A percentile compares a stretch with the other conserved stretches of the same genome.
Conservation (phyloP, 1,140 invertebrate genomes). For the Teleopsis dalmanni region DNA sequence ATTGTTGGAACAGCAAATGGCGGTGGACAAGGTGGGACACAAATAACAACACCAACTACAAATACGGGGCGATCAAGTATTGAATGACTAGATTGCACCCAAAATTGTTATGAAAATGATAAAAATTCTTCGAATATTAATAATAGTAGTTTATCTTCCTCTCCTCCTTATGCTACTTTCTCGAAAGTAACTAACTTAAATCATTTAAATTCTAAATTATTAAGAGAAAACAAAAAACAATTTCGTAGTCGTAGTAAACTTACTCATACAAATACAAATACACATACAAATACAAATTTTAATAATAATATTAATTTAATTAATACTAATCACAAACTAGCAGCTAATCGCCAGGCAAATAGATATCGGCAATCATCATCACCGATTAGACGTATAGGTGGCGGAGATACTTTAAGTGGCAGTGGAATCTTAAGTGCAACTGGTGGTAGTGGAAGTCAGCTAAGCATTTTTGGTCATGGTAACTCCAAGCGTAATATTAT, state of each 20-base stretch:
- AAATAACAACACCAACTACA: slow-evolving; percentile 14
- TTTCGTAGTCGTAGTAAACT: too few relatives aligned
- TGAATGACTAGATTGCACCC: slow-evolving; percentile 14
- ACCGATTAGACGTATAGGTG: slow-evolving; percentile 50
- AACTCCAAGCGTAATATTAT: slow-evolving; percentile 27
- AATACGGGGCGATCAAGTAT: slow-evolving; percentile 15
- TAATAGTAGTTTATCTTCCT: too few relatives aligned
- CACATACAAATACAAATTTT: background rate
- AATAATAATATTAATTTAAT: slow-evolving; percentile 17
- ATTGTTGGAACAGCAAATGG: slow-evolving; percentile 14
- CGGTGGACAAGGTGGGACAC: slow-evolving; percentile 43
- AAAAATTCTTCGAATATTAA: slow-evolving; percentile 2
- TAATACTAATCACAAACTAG: slow-evolving; percentile 43
- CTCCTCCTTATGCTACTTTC: too few relatives aligned
- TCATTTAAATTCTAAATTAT: too few relatives aligned
- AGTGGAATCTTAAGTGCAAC: slow-evolving; percentile 29
- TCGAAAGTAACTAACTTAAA: too few relatives aligned
- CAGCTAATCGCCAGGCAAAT: slow-evolving; percentile 47
- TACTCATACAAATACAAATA: background rate
- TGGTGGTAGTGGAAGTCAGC: slow-evolving; percentile 20
- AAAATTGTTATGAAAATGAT: slow-evolving; percentile 1
- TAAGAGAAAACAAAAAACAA: too few relatives aligned
- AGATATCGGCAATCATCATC: slow-evolving; percentile 54
- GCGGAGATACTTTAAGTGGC: slow-evolving; percentile 16
- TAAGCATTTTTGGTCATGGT: slow-evolving; percentile 11